phyloP scores from a whole-genome alignment of 2,113 vertebrate species.

The Lophius piscatorius region DNA sequence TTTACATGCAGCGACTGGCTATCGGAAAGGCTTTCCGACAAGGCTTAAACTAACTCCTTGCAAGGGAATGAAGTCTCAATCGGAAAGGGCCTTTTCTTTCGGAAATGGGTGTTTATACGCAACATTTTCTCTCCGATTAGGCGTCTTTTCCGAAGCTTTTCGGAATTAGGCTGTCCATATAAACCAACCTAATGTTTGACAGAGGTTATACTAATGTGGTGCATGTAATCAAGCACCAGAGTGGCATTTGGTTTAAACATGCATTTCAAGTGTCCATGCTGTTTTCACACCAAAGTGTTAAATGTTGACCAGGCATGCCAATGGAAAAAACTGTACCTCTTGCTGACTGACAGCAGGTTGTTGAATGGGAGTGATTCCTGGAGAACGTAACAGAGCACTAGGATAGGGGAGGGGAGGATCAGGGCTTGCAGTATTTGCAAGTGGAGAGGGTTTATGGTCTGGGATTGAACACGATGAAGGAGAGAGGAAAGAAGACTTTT shows the following conservation, averaged over 20 bases:
- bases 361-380: conserved; percentile 34
- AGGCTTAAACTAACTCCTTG: no score
- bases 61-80: no score
- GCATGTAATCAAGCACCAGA: conserved; percentile 5
- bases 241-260: conserved; percentile 40
- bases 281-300: conserved; percentile 37
- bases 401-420: not conserved
- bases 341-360: conserved; percentile 43
- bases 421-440: not conserved
- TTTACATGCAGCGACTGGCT: no score
- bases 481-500: conserved; percentile 14
- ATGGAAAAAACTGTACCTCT: conserved; percentile 66
- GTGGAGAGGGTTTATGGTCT: conserved; percentile 7
- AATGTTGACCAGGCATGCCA: conserved; percentile 27
- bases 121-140: no score
- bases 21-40: no score
- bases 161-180: not conserved
- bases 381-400: conserved; percentile 16
- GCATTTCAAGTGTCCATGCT: conserved; percentile 40
- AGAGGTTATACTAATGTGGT: not conserved
- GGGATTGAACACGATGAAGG: conserved; percentile 17
- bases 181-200: not conserved
- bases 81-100: no score
- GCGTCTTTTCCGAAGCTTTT: no score
- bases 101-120: no score